Evolutionary conservation across 2,797 vertebrate genomes (phyloP).

Genomic region (Sebastolobus altivelis): DNA sequence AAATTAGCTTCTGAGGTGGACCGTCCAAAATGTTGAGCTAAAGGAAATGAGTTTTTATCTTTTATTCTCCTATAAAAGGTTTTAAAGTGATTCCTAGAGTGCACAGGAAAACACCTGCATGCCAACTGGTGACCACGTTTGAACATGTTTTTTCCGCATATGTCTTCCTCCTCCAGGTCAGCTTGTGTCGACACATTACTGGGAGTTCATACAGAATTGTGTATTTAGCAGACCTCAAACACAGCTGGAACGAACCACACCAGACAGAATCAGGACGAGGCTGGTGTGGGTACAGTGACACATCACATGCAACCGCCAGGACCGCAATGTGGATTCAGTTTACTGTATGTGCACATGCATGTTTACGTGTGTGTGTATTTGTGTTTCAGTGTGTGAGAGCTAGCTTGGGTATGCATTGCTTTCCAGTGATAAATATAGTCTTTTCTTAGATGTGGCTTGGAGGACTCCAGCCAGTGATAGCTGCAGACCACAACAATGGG

Average conservation of each 20-base stretch:
- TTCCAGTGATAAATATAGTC: constrained; percentile 47
- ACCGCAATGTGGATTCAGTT: constrained; percentile 46
- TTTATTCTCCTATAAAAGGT: constrained; percentile 36
- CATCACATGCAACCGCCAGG: constrained; percentile 51
- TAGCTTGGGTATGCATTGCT: constrained; percentile 25
- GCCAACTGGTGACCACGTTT: neutral
- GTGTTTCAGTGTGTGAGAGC: constrained; percentile 29
- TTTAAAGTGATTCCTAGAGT: constrained; percentile 30
- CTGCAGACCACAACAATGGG: constrained; percentile 63
- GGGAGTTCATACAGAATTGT: constrained; percentile 48
- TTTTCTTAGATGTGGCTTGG: constrained; percentile 60
- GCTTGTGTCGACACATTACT: constrained; percentile 27
- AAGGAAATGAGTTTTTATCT: constrained; percentile 13
- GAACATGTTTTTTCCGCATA: neutral
- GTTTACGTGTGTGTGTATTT: constrained; percentile 3
- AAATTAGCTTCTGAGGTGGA: constrained; percentile 42
- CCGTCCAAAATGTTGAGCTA: constrained; percentile 9
- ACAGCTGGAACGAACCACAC: constrained; percentile 62
- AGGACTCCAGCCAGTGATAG: constrained; percentile 58
- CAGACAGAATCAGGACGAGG: constrained; percentile 47
- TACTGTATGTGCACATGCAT: constrained; percentile 25
- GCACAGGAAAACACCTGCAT: constrained; percentile 41
- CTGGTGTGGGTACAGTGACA: constrained; percentile 50
- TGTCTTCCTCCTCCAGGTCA: constrained; percentile 35
- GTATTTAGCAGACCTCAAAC: constrained; percentile 59